phyloP scores from a whole-genome alignment of 1,140 invertebrate species.

The Scaptodrosophila lebanonensis region DNA sequence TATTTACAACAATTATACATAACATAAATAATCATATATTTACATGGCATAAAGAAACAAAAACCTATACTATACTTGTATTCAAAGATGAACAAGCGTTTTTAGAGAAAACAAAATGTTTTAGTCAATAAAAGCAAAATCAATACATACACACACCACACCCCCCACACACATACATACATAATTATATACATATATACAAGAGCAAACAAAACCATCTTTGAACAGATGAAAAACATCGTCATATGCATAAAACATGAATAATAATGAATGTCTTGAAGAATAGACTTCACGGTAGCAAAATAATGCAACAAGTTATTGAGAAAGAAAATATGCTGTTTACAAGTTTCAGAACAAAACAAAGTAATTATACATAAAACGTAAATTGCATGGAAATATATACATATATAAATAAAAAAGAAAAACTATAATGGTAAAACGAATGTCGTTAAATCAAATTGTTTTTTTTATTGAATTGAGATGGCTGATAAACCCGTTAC shows the following conservation, averaged over 20 bases:
- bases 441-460: too few species aligned
- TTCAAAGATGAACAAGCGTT: too few species aligned
- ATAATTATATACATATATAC: constrained; percentile 4
- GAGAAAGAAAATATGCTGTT: too few species aligned
- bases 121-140: constrained; percentile 19
- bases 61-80: too few species aligned
- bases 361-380: constrained; percentile 19
- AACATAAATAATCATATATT: too few species aligned
- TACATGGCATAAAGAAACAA: too few species aligned
- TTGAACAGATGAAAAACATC: constrained; percentile 24
- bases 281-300: too few species aligned
- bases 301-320: too few species aligned
- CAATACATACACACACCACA: constrained; percentile 5
- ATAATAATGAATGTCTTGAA: too few species aligned
- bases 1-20: constrained; percentile 1
- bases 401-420: constrained; percentile 42
- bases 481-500: too few species aligned
- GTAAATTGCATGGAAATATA: constrained; percentile 27
- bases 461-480: too few species aligned
- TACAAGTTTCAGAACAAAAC: constrained; percentile 15
- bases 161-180: constrained; percentile 17
- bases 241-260: constrained; percentile 12
- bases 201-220: constrained; percentile 9
- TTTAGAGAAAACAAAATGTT: constrained; percentile 4
- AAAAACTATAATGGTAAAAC: too few species aligned